Conservation (phyloP, 2,888 invertebrate species). For the Pherbina coryleti region DNA sequence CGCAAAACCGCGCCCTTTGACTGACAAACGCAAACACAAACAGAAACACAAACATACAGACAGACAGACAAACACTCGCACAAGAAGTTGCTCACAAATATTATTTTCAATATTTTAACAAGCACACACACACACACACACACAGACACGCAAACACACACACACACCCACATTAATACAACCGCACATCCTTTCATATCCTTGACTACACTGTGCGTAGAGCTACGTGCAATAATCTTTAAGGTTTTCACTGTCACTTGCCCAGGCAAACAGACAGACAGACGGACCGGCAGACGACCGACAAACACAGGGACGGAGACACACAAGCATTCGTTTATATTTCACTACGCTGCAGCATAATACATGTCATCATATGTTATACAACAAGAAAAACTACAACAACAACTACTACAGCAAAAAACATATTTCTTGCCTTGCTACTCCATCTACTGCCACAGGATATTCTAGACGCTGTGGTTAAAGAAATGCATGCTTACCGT, state of each 20-base stretch:
- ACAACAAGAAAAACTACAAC: slow-evolving; percentile 2
- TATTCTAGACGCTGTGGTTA: slow-evolving; percentile 26
- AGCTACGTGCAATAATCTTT: neutral
- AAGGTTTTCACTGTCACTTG: neutral
- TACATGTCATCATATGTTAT: slow-evolving; percentile 18
- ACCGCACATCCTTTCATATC: neutral
- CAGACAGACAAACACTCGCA: no score
- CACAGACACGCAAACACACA: slow-evolving; percentile 6
- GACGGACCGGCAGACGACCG: neutral
- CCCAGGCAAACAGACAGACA: neutral
- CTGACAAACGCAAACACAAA: neutral
- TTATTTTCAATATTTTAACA: slow-evolving; percentile 25
- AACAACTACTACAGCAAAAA: neutral
- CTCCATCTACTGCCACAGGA: slow-evolving; percentile 22
- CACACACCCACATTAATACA: neutral
- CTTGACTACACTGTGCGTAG: neutral
- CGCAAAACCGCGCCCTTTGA: slow-evolving; percentile 46
- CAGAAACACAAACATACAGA: no score
- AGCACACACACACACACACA: slow-evolving; percentile 7
- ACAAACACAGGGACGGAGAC: neutral
- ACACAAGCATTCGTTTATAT: neutral
- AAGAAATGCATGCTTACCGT: slow-evolving; percentile 20
- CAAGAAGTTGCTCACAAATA: neutral
- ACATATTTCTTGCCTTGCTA: neutral
- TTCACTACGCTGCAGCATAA: neutral